Evolutionary conservation across 2,797 vertebrate species (phyloP).

Genomic region (Coendou prehensilis): DNA sequence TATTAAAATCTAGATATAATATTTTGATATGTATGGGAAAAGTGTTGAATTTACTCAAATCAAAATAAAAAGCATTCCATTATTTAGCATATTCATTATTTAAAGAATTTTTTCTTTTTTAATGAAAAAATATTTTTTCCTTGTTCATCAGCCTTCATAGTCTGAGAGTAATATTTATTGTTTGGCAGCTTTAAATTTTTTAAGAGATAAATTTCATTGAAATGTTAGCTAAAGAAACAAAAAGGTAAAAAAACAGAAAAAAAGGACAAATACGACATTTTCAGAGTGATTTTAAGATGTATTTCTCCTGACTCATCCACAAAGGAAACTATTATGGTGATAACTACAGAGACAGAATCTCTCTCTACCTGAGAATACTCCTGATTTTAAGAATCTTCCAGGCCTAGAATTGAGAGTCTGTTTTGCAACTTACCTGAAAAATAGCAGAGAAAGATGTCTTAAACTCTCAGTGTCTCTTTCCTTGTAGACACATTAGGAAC

Average conservation of each 20-base stretch:
- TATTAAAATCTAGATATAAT: slow-evolving; percentile 55
- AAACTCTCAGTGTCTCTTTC: not conserved
- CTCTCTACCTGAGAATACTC: not conserved
- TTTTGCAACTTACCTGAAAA: not conserved
- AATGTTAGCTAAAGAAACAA: not conserved
- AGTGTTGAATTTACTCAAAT: slow-evolving; percentile 32
- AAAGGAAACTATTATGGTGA: slow-evolving; percentile 22
- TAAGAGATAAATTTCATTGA: slow-evolving; percentile 5
- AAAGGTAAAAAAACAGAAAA: not conserved
- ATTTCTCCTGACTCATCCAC: slow-evolving; percentile 22
- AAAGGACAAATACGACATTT: slow-evolving; percentile 2
- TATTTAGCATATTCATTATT: slow-evolving; percentile 56
- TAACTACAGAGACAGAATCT: not conserved
- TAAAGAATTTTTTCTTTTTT: slow-evolving; percentile 29
- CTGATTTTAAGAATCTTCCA: slow-evolving; percentile 39
- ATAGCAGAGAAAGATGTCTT: not conserved
- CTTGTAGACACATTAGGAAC: not conserved
- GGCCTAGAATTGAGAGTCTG: not conserved
- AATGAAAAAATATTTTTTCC: not conserved
- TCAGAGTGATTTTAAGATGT: slow-evolving; percentile 33
- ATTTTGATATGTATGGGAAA: slow-evolving; percentile 45
- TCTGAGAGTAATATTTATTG: slow-evolving; percentile 17
- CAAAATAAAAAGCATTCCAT: not conserved
- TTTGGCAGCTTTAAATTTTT: slow-evolving; percentile 7
- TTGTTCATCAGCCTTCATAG: not conserved